These are phyloP conservation scores for Anguilla rostrata DNA, from an alignment of 2,113 vertebrate genomes.

Conservation along the genomic window DNA sequence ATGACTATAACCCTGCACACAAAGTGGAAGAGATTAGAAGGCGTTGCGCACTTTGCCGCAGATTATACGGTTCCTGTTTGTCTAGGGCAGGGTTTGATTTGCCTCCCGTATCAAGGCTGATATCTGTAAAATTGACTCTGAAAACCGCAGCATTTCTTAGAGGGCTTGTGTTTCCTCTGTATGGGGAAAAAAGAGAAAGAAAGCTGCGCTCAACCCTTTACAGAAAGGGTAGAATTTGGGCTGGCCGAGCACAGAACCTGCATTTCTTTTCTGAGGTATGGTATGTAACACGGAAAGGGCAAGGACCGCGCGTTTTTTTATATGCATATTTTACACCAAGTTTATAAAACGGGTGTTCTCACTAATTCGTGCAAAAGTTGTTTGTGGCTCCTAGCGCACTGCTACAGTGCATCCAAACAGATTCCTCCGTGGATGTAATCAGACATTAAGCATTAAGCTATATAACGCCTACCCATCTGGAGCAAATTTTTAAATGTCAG, in stretches of 20 bases:
- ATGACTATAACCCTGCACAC: slow-evolving; percentile 9
- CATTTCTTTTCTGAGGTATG: slow-evolving; percentile 8
- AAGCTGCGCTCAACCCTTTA: slow-evolving; percentile 41
- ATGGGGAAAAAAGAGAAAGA: slow-evolving; percentile 31
- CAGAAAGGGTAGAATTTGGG: slow-evolving; percentile 26
- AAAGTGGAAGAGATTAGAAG: slow-evolving; percentile 37
- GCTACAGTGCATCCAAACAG: slow-evolving; percentile 28
- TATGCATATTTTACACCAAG: slow-evolving; percentile 42
- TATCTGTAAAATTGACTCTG: slow-evolving; percentile 36
- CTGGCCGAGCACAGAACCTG: slow-evolving; percentile 22
- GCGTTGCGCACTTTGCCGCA: slow-evolving; percentile 13
- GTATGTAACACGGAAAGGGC: slow-evolving; percentile 43
- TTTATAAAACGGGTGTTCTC: slow-evolving; percentile 57
- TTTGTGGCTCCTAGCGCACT: slow-evolving; percentile 28
- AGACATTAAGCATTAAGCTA: slow-evolving; percentile 55
- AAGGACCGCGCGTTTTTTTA: slow-evolving; percentile 53
- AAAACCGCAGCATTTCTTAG: slow-evolving; percentile 23
- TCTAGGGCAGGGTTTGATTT: slow-evolving; percentile 35
- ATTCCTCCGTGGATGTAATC: slow-evolving; percentile 56
- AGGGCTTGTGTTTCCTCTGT: slow-evolving; percentile 27
- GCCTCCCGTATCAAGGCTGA: slow-evolving; percentile 44
- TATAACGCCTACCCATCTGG: slow-evolving; percentile 70
- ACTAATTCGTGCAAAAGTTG: slow-evolving; percentile 57
- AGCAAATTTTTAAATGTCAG: slow-evolving; percentile 61
- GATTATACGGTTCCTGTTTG: slow-evolving; percentile 31